A percentile compares a stretch with the other conserved stretches of the same genome.
These are phyloP conservation scores for Epsilonema sp. DNA, from an alignment of 2,888 invertebrate species.

Conservation along the genomic window DNA sequence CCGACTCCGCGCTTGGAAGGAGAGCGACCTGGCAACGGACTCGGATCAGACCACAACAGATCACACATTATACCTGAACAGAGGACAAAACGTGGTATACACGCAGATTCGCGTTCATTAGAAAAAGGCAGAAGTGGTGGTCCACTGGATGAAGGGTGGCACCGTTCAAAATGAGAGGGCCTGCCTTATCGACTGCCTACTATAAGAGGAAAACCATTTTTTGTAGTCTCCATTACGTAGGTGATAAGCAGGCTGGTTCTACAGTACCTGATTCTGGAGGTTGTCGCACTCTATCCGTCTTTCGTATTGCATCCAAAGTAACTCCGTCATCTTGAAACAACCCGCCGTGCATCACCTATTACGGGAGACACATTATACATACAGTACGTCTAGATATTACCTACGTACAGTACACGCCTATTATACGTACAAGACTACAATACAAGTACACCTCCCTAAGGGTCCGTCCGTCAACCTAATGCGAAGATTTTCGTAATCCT, in stretches of 20 bases:
- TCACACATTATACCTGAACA: slow-evolving; percentile 73
- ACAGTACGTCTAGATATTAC: no score
- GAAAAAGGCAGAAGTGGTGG: background rate
- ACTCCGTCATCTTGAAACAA: slow-evolving; percentile 79
- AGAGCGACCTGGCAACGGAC: slow-evolving; percentile 61
- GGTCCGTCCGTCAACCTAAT: no score
- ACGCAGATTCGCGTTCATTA: background rate
- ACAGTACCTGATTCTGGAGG: slow-evolving; percentile 71
- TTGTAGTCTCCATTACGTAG: no score
- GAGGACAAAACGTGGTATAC: no score
- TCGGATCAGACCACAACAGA: slow-evolving; percentile 93
- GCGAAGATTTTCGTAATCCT: no score
- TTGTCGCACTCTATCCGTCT: slow-evolving; percentile 74
- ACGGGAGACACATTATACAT: no score
- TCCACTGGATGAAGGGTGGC: background rate
- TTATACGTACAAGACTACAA: no score
- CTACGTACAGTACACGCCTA: no score
- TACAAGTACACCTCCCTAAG: no score
- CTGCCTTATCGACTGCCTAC: no score
- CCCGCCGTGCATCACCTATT: slow-evolving; percentile 95
- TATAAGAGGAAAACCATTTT: no score
- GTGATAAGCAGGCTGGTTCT: no score
- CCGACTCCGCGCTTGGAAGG: slow-evolving; percentile 93
- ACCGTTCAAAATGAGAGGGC: background rate
- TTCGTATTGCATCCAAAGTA: slow-evolving; percentile 71